Percentiles rank a stretch among this genome's conserved stretches.
Evolutionary conservation across 92 coral and sea anemone genomes (phyloP).

Genomic region (Actinostola sp.): DNA sequence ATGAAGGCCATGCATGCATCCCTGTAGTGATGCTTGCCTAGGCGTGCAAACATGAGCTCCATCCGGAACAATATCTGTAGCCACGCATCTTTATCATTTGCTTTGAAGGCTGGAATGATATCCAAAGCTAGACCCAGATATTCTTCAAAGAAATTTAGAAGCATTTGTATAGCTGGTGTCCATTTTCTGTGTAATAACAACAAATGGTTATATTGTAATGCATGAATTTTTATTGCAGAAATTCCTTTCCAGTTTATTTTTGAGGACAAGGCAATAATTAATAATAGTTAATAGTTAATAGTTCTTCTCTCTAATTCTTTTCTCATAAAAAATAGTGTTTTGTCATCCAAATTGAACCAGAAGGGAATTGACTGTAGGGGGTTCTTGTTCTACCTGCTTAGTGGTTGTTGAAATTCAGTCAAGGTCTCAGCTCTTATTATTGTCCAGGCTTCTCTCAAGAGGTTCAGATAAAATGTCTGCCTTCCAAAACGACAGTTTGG

Average conservation of each 20-base stretch:
- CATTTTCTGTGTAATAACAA: background rate
- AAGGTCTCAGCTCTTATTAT: slow-evolving; percentile 24
- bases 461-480: slow-evolving; percentile 31
- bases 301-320: too few species aligned
- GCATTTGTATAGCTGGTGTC: slow-evolving; percentile 19
- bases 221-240: background rate
- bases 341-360: too few species aligned
- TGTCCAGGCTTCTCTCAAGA: slow-evolving; percentile 44
- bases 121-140: slow-evolving; percentile 39
- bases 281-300: too few species aligned
- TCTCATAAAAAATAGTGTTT: too few species aligned
- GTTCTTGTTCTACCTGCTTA: background rate
- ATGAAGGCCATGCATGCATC: slow-evolving; percentile 27
- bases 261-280: background rate
- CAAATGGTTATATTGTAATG: background rate
- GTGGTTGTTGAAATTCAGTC: background rate
- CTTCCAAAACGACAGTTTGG: slow-evolving; percentile 52
- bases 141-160: slow-evolving; percentile 44
- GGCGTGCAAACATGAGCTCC: slow-evolving; percentile 10
- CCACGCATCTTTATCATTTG: slow-evolving; percentile 25
- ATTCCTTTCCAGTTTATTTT: too few species aligned
- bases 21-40: slow-evolving; percentile 51
- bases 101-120: slow-evolving; percentile 25
- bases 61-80: background rate
- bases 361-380: too few species aligned